phyloP scores from a whole-genome alignment of 2,888 invertebrate species.

The Mythimna albipuncta region DNA sequence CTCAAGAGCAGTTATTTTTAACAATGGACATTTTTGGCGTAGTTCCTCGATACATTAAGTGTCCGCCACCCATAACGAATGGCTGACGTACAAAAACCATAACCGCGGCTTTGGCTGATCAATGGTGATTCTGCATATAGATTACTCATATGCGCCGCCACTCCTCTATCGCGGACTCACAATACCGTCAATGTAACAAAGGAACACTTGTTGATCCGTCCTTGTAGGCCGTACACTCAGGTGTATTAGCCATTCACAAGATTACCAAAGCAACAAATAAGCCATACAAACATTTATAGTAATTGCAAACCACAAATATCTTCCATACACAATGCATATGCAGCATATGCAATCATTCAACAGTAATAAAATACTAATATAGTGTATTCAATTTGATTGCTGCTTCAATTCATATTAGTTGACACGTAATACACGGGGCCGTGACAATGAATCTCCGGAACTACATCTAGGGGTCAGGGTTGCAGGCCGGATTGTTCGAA shows the following conservation, averaged over 20 bases:
- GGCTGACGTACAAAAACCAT: constrained; percentile 62
- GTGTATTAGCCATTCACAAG: constrained; percentile 54
- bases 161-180: constrained; percentile 67
- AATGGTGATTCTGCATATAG: constrained; percentile 66
- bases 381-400: constrained; percentile 14
- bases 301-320: constrained; percentile 21
- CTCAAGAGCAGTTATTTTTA: constrained; percentile 66
- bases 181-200: constrained; percentile 67
- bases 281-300: constrained; percentile 39
- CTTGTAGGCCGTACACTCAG: constrained; percentile 57
- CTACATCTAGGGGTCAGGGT: constrained; percentile 18
- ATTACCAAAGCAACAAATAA: constrained; percentile 39
- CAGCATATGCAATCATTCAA: constrained; percentile 9
- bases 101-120: constrained; percentile 60
- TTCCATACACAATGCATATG: constrained; percentile 2
- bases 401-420: constrained; percentile 17
- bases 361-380: constrained; percentile 17
- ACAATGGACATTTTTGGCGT: constrained; percentile 80
- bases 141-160: constrained; percentile 70
- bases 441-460: constrained; percentile 73
- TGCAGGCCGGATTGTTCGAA: too few relatives aligned
- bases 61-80: constrained; percentile 78
- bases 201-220: constrained; percentile 60
- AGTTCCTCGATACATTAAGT: constrained; percentile 81
- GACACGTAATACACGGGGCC: constrained; percentile 37